phyloP scores from a whole-genome alignment of 2,797 vertebrate genomes.

The Phrynocephalus vlangalii region DNA sequence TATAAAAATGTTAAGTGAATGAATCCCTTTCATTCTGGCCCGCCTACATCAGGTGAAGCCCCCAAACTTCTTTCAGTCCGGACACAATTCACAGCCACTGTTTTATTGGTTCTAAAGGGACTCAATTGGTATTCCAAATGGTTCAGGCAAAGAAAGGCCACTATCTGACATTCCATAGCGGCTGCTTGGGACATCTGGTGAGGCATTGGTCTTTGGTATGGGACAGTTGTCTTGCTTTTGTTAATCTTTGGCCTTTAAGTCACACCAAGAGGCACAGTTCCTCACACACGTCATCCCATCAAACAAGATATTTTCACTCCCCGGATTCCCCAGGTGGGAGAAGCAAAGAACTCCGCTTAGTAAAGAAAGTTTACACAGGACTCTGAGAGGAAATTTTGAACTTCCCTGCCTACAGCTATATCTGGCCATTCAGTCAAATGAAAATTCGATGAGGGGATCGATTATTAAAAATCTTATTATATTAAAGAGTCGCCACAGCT shows the following conservation, averaged over 20 bases:
- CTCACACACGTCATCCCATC: conserved; percentile 2
- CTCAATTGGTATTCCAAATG: background rate
- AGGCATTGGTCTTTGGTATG: background rate
- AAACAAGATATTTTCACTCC: conserved; percentile 29
- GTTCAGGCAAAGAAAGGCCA: background rate
- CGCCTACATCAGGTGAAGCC: background rate
- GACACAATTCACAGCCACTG: background rate
- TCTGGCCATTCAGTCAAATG: no score
- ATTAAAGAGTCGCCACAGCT: no score
- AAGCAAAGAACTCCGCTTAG: conserved; percentile 15
- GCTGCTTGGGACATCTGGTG: background rate
- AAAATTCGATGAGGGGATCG: no score
- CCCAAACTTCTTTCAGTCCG: background rate
- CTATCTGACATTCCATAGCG: background rate
- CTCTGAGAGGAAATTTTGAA: no score
- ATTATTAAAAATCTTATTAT: no score
- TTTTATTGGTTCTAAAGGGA: background rate
- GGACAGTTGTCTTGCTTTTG: background rate
- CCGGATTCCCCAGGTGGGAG: background rate
- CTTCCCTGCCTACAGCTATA: no score
- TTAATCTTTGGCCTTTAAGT: conserved; percentile 34
- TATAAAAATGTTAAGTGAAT: conserved; percentile 1
- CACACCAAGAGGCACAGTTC: conserved; percentile 26
- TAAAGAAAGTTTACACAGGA: background rate
- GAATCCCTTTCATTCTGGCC: background rate